These are phyloP conservation scores for Eucidaris tribuloides DNA, from an alignment of 35 echinoderm and acorn worm species.

Conservation along the genomic window DNA sequence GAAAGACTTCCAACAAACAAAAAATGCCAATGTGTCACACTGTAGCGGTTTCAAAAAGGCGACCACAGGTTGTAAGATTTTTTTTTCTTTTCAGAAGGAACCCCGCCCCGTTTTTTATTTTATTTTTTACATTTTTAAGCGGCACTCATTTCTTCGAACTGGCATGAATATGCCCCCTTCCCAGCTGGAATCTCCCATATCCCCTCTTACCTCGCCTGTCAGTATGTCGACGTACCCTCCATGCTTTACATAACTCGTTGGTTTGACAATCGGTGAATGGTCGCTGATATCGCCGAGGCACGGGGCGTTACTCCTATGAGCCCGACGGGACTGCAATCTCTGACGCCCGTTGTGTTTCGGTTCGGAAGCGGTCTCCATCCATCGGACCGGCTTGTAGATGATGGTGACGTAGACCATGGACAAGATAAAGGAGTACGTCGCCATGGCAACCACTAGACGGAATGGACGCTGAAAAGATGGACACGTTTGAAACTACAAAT, in stretches of 20 bases:
- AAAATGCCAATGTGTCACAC: too few relatives aligned
- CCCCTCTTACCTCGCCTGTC: background rate
- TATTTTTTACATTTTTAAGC: too few relatives aligned
- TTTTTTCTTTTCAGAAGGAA: too few relatives aligned
- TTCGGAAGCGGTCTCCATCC: background rate
- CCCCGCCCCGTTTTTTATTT: too few relatives aligned
- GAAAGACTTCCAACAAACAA: too few relatives aligned
- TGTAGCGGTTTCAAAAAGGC: too few relatives aligned
- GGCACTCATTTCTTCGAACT: too few relatives aligned
- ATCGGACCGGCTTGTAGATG: background rate
- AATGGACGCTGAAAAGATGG: background rate
- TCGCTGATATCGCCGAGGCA: background rate
- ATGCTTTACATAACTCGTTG: background rate
- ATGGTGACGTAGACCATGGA: slow-evolving; percentile 3
- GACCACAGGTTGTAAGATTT: too few relatives aligned
- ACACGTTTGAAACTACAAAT: too few relatives aligned
- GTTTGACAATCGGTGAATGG: background rate
- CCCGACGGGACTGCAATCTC: background rate
- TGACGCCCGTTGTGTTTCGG: background rate
- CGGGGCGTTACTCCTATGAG: background rate
- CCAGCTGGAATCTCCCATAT: too few relatives aligned
- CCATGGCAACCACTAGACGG: background rate
- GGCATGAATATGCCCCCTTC: too few relatives aligned
- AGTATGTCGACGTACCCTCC: slow-evolving; percentile 7
- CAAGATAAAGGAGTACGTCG: slow-evolving; percentile 1